Evolutionary conservation across 2,113 vertebrate species (phyloP).

Genomic region (Epinephelus lanceolatus): DNA sequence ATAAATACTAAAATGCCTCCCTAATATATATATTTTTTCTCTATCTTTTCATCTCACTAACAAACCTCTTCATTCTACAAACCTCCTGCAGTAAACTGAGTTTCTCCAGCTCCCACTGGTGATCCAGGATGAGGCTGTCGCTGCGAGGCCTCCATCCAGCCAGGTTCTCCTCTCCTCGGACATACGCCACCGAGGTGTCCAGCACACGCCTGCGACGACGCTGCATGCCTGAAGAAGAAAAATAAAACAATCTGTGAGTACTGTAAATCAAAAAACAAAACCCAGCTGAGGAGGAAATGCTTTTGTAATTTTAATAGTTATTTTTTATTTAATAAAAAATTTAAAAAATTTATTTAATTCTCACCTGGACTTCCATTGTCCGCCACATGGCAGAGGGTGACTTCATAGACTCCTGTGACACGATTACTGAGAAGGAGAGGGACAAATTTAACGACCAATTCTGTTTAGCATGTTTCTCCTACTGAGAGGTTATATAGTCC

Average conservation of each 20-base stretch:
- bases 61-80: neutral
- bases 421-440: slow-evolving; percentile 87
- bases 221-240: slow-evolving; percentile 90
- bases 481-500: neutral
- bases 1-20: too few species aligned
- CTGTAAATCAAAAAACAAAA: neutral
- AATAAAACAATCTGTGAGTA: neutral
- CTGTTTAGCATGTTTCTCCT: neutral
- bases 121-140: slow-evolving; percentile 97
- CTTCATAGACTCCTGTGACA: slow-evolving; percentile 95
- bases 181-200: slow-evolving; percentile 97
- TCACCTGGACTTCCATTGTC: slow-evolving; percentile 95
- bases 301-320: neutral
- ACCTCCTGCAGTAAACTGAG: slow-evolving; percentile 96
- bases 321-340: too few species aligned
- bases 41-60: too few species aligned
- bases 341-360: too few species aligned
- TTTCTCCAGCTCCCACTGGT: slow-evolving; percentile 99
- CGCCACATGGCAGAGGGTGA: slow-evolving; percentile 93
- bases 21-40: too few species aligned
- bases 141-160: slow-evolving; percentile 97
- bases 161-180: slow-evolving; percentile 96
- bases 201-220: slow-evolving; percentile 93
- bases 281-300: neutral
- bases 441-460: neutral